Conservation (phyloP, 2,797 vertebrate species). For the Hipposideros larvatus region DNA sequence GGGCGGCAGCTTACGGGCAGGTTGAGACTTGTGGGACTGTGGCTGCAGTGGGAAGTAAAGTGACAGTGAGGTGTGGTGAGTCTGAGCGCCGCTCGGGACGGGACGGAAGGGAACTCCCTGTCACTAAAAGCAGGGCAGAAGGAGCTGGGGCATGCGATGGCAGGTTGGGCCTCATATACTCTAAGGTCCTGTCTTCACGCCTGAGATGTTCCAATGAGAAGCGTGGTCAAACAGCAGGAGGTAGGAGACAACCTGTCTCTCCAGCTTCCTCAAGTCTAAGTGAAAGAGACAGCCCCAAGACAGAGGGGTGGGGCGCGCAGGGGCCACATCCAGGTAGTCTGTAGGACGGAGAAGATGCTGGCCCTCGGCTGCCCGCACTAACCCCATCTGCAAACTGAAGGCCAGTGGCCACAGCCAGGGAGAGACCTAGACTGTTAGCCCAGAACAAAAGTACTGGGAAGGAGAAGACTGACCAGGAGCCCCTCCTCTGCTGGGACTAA, state of each 20-base stretch:
- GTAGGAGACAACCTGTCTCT: not conserved
- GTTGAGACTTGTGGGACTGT: conserved; percentile 88
- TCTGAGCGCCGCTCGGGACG: not conserved
- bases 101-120: not conserved
- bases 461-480: conserved; percentile 83
- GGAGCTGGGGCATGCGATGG: not conserved
- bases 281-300: not conserved
- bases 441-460: conserved; percentile 60
- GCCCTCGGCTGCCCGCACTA: not conserved
- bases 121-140: not conserved
- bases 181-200: not conserved
- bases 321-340: not conserved
- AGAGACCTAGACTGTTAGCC: conserved; percentile 82
- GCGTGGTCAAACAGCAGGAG: not conserved
- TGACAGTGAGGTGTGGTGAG: not conserved
- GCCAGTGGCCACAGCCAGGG: not conserved
- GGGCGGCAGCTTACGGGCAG: conserved; percentile 90
- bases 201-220: not conserved
- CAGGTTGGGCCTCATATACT: not conserved
- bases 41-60: conserved; percentile 75
- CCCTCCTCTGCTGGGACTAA: conserved; percentile 72
- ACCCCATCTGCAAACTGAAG: not conserved
- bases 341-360: not conserved
- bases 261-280: not conserved
- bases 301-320: not conserved